These are phyloP conservation scores for Lophotis ruficrista DNA, from an alignment of 2,113 vertebrate species.

Conservation along the genomic window DNA sequence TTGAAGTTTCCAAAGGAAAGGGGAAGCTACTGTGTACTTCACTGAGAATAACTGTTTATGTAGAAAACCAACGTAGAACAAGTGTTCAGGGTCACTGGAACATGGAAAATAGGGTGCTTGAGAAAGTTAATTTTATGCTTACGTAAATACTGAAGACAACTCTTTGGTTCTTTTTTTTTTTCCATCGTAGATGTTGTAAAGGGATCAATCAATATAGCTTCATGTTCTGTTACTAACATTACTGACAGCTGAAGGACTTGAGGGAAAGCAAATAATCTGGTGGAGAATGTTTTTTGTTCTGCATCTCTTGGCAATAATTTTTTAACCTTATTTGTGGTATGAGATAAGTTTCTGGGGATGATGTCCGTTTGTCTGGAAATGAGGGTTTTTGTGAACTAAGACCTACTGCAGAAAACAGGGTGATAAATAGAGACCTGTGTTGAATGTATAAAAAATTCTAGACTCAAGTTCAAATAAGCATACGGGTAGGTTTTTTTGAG, in stretches of 20 bases:
- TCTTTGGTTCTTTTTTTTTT: not conserved
- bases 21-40: conserved; percentile 49
- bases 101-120: conserved; percentile 2
- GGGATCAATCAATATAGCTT: not conserved
- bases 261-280: not conserved
- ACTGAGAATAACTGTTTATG: conserved; percentile 41
- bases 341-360: not conserved
- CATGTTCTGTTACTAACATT: not conserved
- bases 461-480: not conserved
- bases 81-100: conserved; percentile 5
- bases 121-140: conserved; percentile 33
- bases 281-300: not conserved
- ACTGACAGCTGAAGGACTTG: not conserved
- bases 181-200: not conserved
- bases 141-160: conserved; percentile 4
- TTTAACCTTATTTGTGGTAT: not conserved
- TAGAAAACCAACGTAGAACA: not conserved
- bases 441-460: not conserved
- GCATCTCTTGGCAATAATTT: not conserved
- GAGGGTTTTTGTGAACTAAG: not conserved
- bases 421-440: not conserved
- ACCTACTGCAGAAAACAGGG: not conserved
- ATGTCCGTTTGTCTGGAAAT: not conserved
- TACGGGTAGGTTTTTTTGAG: not conserved
- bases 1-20: conserved; percentile 44